Evolutionary conservation across 2,113 vertebrate species (phyloP).

Genomic region (Fukomys damarensis): DNA sequence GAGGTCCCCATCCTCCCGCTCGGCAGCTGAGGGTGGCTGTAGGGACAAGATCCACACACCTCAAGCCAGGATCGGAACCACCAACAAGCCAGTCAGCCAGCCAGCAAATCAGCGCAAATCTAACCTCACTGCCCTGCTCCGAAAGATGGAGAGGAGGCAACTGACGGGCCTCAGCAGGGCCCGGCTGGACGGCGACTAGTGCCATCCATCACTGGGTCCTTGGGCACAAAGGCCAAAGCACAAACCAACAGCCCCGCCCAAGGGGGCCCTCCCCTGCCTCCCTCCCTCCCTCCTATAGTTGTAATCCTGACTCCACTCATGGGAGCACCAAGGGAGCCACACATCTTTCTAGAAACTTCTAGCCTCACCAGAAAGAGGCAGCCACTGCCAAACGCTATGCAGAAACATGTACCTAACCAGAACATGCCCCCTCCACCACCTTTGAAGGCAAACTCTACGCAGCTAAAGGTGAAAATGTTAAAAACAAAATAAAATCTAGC

Average conservation of each 20-base stretch:
- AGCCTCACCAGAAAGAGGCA: neutral
- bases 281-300: rapidly evolving
- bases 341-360: neutral
- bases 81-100: rapidly evolving
- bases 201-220: rapidly evolving
- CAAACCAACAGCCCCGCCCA: too few species aligned
- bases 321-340: neutral
- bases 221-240: rapidly evolving
- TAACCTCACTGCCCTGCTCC: rapidly evolving
- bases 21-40: neutral
- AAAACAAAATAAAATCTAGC: neutral
- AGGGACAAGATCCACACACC: too few species aligned
- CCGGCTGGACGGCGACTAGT: rapidly evolving
- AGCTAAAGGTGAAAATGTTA: neutral
- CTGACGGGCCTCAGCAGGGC: neutral
- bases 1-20: neutral
- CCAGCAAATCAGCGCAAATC: neutral
- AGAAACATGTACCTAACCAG: neutral
- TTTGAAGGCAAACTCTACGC: rapidly evolving
- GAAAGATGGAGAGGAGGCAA: too few species aligned
- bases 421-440: rapidly evolving
- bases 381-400: neutral
- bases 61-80: neutral
- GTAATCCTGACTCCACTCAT: rapidly evolving
- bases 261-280: neutral